These are phyloP conservation scores for Drosophila stalkeri DNA, from an alignment of 2,888 invertebrate species.

Conservation along the genomic window DNA sequence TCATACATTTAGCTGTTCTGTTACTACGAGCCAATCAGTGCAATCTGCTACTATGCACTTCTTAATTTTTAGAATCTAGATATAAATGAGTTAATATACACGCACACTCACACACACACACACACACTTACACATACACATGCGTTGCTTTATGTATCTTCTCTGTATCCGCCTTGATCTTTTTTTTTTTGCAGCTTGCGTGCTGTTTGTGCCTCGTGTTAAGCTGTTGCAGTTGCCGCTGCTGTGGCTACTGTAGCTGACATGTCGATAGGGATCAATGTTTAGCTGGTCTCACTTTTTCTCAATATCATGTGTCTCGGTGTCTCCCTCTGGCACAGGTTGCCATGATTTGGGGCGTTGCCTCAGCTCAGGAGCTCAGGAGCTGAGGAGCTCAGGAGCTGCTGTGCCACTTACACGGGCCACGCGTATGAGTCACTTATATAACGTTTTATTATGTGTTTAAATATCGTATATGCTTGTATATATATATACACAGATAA, in stretches of 20 bases:
- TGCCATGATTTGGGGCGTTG: conserved; percentile 71
- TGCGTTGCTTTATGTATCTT: not conserved
- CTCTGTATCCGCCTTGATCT: conserved; percentile 38
- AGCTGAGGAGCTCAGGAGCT: conserved; percentile 14
- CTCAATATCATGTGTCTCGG: conserved; percentile 59
- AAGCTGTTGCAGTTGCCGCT: conserved; percentile 72
- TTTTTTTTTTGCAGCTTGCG: conserved; percentile 36
- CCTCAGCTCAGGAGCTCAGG: conserved; percentile 17
- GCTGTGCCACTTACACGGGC: conserved; percentile 10
- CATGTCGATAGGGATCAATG: conserved; percentile 83
- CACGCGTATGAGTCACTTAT: conserved; percentile 47
- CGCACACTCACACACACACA: not conserved
- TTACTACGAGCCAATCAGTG: not conserved
- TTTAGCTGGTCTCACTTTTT: conserved; percentile 72
- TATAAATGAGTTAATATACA: not conserved
- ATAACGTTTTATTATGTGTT: conserved; percentile 38
- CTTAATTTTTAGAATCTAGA: conserved; percentile 4
- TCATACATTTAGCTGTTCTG: not conserved
- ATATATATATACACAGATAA: conserved; percentile 24
- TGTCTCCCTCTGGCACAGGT: conserved; percentile 50
- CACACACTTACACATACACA: not conserved
- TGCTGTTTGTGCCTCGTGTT: conserved; percentile 62
- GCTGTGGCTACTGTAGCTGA: conserved; percentile 32
- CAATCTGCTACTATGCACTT: not conserved
- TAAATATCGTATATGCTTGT: conserved; percentile 8